Evolutionary conservation across 2,888 invertebrate species (phyloP), one percentile per base, ranked within the genome.

Genomic region (Helicoverpa assulta): DNA sequence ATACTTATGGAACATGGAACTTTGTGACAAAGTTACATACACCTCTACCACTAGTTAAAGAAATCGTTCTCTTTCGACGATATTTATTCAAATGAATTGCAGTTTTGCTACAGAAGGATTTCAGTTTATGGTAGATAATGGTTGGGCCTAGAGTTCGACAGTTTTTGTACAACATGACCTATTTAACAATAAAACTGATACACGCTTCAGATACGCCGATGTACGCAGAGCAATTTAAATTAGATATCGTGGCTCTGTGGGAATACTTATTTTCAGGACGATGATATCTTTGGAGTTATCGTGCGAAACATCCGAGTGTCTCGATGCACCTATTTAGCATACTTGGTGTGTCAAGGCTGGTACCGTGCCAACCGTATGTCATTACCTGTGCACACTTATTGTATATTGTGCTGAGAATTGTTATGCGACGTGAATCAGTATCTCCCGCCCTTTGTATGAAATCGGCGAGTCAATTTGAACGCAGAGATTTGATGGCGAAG

Each of bases 211-310:
- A 88, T 91, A 88, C 76, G 54, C 58, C 82, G 81, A 87, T 78
- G 78, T 81, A 80, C 78, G 76, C 69, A 75, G 76, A 62, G 83
- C 78, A 83, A 84, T 86, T 87, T 86, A 85, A 89, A 89, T 88
- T 88, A 87, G 80, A 82, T 82, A 80, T 70, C 52, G 70, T 21
- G 47, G 5, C 61, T 47, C 69, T 82, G 76, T 76, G 76, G 70
- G 81, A 84, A 84, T 81, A 83, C 70, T 79, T 81, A 78, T 83
- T 83, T 70, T 61, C 75, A 81, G 74, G 50, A 53, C 75, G 83
- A 83, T 85, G 59, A 62, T 81, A 87, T 86, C 82, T 73, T 16
- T 14, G 73, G 62, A 78, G 68, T 78, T 76, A 78, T 82, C 78
- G 76, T 70, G 74, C 61, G 76, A 73, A 66, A 55, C 61, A 80